These are phyloP conservation scores for Athalia cordata DNA, from an alignment of 2,888 invertebrate species.

Conservation along the genomic window DNA sequence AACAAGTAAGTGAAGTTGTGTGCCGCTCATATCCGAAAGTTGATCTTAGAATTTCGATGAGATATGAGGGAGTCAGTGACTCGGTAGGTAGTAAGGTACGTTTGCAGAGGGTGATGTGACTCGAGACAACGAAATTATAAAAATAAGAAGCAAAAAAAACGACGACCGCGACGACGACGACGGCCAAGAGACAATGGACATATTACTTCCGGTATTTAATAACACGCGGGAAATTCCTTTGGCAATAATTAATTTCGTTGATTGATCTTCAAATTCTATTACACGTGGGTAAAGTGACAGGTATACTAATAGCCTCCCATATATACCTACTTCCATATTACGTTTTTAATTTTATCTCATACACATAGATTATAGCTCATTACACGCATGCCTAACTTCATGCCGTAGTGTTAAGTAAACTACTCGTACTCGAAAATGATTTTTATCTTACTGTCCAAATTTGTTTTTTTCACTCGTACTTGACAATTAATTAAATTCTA, in stretches of 20 bases:
- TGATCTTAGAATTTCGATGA: slow-evolving; percentile 27
- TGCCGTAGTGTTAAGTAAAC: too few relatives aligned
- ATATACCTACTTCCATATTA: background rate
- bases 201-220: slow-evolving; percentile 38
- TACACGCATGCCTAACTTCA: too few relatives aligned
- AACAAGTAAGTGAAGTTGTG: background rate
- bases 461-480: too few relatives aligned
- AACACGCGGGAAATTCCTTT: slow-evolving; percentile 33
- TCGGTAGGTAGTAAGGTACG: background rate
- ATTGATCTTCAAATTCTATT: slow-evolving; percentile 27
- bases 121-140: too few relatives aligned
- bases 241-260: slow-evolving; percentile 27
- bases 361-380: too few relatives aligned
- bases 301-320: slow-evolving; percentile 8
- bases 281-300: slow-evolving; percentile 1
- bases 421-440: too few relatives aligned
- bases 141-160: background rate
- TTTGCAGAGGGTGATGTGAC: too few relatives aligned
- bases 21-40: background rate
- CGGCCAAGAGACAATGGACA: slow-evolving; percentile 24
- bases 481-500: too few relatives aligned
- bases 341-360: too few relatives aligned
- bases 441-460: too few relatives aligned
- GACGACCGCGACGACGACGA: background rate
- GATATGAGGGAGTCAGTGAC: background rate